These are phyloP conservation scores for Crocallis elinguaria DNA, from an alignment of 2,888 invertebrate species.

Conservation along the genomic window DNA sequence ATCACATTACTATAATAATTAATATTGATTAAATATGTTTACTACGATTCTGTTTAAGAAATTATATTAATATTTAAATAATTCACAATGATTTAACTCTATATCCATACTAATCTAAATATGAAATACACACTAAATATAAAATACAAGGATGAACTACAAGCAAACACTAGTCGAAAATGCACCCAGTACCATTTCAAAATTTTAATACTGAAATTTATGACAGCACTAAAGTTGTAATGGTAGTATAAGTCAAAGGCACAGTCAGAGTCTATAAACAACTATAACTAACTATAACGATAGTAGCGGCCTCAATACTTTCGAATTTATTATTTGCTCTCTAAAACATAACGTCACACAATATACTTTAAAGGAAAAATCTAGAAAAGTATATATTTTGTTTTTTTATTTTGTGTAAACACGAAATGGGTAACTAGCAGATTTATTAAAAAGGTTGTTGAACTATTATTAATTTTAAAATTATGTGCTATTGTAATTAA, in stretches of 20 bases:
- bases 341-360: background rate
- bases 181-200: slow-evolving; percentile 14
- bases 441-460: no score
- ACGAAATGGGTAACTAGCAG: no score
- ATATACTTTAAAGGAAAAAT: background rate
- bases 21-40: no score
- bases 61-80: no score
- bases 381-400: background rate
- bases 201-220: slow-evolving; percentile 28
- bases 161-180: background rate
- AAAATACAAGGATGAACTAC: background rate
- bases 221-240: slow-evolving; percentile 25
- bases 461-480: no score
- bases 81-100: no score
- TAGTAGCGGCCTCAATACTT: slow-evolving; percentile 15
- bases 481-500: no score
- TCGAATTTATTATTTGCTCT: slow-evolving; percentile 7
- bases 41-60: no score
- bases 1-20: no score
- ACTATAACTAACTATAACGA: slow-evolving; percentile 17
- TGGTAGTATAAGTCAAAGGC: slow-evolving; percentile 34
- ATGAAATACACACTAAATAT: no score
- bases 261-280: slow-evolving; percentile 30
- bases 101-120: no score
- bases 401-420: background rate